Evolutionary conservation across 2,113 vertebrate species (phyloP).

Genomic region (Catagonus wagneri): DNA sequence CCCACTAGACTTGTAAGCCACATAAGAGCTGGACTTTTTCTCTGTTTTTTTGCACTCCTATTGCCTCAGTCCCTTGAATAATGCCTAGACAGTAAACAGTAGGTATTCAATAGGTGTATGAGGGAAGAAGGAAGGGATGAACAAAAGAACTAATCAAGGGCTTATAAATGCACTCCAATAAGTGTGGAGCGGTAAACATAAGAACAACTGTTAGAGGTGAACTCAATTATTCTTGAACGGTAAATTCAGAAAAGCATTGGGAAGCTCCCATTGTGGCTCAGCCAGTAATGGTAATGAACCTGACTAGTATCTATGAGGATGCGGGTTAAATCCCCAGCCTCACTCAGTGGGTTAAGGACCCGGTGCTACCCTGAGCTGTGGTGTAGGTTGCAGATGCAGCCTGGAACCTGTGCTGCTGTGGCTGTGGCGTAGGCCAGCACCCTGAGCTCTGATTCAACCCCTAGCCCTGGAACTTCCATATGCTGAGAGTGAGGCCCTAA

Average conservation of each 20-base stretch:
- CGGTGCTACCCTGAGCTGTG: too few species aligned
- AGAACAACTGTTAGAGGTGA: background rate
- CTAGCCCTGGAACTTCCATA: too few species aligned
- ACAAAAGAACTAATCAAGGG: background rate
- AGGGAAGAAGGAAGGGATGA: background rate
- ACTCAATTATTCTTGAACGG: background rate
- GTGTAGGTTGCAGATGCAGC: too few species aligned
- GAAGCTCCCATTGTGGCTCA: too few species aligned
- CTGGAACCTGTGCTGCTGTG: too few species aligned
- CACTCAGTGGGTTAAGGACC: too few species aligned
- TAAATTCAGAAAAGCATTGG: conserved; percentile 17
- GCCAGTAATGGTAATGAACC: too few species aligned
- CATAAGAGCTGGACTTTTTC: background rate
- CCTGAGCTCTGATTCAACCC: too few species aligned
- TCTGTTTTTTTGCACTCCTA: background rate
- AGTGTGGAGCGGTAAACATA: background rate
- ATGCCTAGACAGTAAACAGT: background rate
- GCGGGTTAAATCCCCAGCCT: too few species aligned
- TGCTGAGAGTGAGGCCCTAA: too few species aligned
- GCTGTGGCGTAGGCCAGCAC: too few species aligned
- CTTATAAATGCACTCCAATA: background rate
- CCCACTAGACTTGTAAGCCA: background rate
- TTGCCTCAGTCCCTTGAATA: background rate
- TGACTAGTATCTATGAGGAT: too few species aligned
- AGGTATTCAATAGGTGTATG: background rate